Evolutionary conservation across 2,888 invertebrate species (phyloP).

Genomic region (Brachycybe producta): DNA sequence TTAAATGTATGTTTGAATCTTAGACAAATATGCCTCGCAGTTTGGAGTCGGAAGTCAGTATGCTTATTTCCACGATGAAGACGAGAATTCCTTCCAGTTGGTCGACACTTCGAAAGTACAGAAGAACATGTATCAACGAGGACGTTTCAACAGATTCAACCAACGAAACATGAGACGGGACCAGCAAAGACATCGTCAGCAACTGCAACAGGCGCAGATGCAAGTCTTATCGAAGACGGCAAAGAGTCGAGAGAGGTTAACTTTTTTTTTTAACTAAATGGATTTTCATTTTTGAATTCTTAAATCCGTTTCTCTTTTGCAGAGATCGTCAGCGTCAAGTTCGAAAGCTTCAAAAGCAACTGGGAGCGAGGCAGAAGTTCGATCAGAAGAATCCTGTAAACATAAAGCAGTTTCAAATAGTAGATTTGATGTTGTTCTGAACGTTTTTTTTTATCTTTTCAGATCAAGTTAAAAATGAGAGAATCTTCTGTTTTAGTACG

Average conservation of each 20-base stretch:
- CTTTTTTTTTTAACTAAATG: slow-evolving; percentile 1
- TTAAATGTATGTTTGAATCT: neutral
- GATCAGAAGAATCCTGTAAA: slow-evolving; percentile 39
- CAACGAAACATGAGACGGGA: slow-evolving; percentile 50
- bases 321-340: slow-evolving; percentile 43
- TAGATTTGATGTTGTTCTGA: neutral
- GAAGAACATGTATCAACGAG: slow-evolving; percentile 84
- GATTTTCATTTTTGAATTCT: slow-evolving; percentile 11
- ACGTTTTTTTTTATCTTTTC: neutral
- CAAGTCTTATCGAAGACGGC: slow-evolving; percentile 69
- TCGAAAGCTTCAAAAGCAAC: slow-evolving; percentile 74
- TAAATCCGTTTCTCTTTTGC: slow-evolving; percentile 16
- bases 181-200: slow-evolving; percentile 27
- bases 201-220: slow-evolving; percentile 46
- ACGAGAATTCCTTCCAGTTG: slow-evolving; percentile 94
- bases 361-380: slow-evolving; percentile 44
- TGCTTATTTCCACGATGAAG: slow-evolving; percentile 97
- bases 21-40: slow-evolving; percentile 80
- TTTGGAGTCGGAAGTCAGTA: slow-evolving; percentile 87
- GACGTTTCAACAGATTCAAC: slow-evolving; percentile 45
- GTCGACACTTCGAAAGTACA: slow-evolving; percentile 86
- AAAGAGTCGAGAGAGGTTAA: slow-evolving; percentile 46
- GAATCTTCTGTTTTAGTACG: slow-evolving; percentile 93
- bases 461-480: slow-evolving; percentile 71
- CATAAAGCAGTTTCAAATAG: neutral